Evolutionary conservation across 2,888 invertebrate species (phyloP).

Genomic region (Drosophila phalerata): DNA sequence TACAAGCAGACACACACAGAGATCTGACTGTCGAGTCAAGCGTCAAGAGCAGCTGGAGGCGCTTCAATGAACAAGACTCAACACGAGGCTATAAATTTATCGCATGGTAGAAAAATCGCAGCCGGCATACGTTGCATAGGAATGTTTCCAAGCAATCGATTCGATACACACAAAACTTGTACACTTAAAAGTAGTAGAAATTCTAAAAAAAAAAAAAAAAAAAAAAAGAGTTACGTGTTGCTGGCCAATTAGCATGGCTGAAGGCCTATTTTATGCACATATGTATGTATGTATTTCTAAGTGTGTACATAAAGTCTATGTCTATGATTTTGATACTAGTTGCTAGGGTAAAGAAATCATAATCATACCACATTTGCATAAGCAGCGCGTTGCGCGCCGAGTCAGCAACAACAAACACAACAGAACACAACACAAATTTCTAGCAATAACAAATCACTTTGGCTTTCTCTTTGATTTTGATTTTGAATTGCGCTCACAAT

Average conservation of each 20-base stretch:
- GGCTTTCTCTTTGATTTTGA: constrained; percentile 54
- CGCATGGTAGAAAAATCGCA: constrained; percentile 39
- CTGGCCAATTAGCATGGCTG: constrained; percentile 46
- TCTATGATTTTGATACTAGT: constrained; percentile 36
- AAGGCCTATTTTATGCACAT: constrained; percentile 11
- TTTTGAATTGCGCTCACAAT: constrained; percentile 23
- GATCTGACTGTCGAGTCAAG: not conserved
- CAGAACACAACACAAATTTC: constrained; percentile 55
- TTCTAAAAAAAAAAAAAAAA: too few relatives aligned
- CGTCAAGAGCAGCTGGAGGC: constrained; percentile 35
- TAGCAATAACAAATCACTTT: constrained; percentile 58
- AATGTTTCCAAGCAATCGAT: constrained; percentile 20
- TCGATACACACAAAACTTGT: constrained; percentile 18
- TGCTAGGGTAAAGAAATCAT: constrained; percentile 54
- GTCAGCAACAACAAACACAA: constrained; percentile 48
- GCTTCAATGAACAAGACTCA: constrained; percentile 14
- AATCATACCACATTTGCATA: constrained; percentile 75
- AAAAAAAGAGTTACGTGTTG: constrained; percentile 55
- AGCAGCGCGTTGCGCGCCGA: constrained; percentile 64
- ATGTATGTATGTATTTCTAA: not conserved
- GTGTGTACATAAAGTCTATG: constrained; percentile 27
- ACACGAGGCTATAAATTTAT: constrained; percentile 33
- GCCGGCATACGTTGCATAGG: constrained; percentile 32
- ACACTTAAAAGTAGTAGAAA: constrained; percentile 17
- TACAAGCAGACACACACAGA: not conserved